Conservation (phyloP, 2,797 vertebrate genomes). For the Psittacula echo region DNA sequence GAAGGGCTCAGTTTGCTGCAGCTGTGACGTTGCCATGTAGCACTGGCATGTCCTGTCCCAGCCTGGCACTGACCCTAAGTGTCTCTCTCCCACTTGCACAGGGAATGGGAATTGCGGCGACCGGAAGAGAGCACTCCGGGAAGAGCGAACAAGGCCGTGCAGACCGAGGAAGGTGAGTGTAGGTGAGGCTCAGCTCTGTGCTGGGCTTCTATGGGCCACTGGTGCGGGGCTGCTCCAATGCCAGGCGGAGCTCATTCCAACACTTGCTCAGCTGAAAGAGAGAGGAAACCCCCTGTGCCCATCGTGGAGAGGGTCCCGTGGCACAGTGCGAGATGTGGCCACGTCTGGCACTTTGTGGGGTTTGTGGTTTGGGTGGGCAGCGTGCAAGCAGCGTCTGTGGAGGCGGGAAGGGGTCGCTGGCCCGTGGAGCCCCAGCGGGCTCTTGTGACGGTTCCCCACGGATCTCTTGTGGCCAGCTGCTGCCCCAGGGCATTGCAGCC, state of each 20-base stretch:
- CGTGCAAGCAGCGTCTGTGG: rapidly evolving
- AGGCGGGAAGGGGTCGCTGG: neutral
- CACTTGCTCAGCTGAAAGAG: neutral
- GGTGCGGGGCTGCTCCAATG: neutral
- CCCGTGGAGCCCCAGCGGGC: neutral
- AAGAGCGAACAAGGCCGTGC: slow-evolving; percentile 79
- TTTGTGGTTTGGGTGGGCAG: neutral
- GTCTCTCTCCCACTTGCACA: slow-evolving; percentile 47
- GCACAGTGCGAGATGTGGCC: rapidly evolving
- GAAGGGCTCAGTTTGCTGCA: too few species aligned
- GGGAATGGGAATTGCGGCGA: slow-evolving; percentile 80
- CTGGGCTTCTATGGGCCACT: neutral
- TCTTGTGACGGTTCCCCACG: neutral
- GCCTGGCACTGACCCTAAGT: neutral
- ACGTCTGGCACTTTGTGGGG: rapidly evolving
- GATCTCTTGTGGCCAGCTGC: neutral
- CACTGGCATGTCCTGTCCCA: neutral
- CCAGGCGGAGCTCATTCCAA: too few species aligned
- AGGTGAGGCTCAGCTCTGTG: neutral
- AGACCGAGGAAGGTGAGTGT: slow-evolving; percentile 79
- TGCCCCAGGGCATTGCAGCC: neutral
- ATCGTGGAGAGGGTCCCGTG: neutral
- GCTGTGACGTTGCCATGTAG: too few species aligned
- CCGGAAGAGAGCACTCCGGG: slow-evolving; percentile 73
- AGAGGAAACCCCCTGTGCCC: neutral